Evolutionary conservation across 2,797 vertebrate species (phyloP).

Genomic region (Lophura swinhoii): DNA sequence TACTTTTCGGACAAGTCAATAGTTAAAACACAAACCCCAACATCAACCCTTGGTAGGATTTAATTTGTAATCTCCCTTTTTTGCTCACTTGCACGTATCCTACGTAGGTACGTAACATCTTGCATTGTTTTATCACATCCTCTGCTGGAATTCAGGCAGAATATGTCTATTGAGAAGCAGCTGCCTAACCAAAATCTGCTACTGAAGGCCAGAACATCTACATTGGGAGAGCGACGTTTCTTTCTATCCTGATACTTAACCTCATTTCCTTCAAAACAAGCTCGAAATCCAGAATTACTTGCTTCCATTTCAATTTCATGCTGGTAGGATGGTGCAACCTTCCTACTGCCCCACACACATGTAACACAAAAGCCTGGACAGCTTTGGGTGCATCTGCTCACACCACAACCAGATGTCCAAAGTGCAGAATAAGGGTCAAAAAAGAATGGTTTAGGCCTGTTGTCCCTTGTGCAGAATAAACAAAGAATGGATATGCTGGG

Average conservation of each 20-base stretch:
- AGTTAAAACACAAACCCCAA: not conserved
- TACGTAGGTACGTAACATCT: not conserved
- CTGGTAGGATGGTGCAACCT: not conserved
- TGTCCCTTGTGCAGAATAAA: not conserved
- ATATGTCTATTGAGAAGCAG: not conserved
- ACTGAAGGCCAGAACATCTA: not conserved
- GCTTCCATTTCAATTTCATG: not conserved
- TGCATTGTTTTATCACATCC: not conserved
- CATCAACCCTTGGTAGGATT: not conserved
- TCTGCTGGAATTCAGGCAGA: not conserved
- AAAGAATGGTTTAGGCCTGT: not conserved
- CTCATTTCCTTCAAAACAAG: not conserved
- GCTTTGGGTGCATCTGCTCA: not conserved
- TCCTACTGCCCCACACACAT: not conserved
- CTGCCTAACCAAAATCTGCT: not conserved
- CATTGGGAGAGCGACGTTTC: not conserved
- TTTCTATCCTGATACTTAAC: not conserved
- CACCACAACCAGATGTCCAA: not conserved
- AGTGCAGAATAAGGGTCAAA: not conserved
- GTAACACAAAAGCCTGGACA: not conserved
- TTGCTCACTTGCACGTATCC: too few species aligned
- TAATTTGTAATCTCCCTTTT: not conserved
- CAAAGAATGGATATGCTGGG: not conserved
- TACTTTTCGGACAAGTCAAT: not conserved
- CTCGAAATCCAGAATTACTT: not conserved